These are phyloP conservation scores for Drosophila triauraria DNA, from an alignment of 1,140 invertebrate species.

Conservation along the genomic window DNA sequence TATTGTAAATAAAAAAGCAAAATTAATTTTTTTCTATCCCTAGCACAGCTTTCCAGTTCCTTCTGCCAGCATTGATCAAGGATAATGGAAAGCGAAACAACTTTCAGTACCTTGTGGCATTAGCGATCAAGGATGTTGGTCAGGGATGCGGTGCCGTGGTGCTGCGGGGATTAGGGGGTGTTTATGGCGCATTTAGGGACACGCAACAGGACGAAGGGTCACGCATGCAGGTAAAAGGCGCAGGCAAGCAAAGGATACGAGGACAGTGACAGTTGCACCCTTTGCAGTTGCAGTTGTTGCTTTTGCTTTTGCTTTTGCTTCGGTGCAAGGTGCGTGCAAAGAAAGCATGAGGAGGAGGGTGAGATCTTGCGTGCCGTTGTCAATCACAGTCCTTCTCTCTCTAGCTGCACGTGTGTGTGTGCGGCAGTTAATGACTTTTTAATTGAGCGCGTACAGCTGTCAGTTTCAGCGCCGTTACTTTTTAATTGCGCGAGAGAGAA, in stretches of 20 bases:
- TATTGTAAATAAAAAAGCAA: neutral
- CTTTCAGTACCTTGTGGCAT: neutral
- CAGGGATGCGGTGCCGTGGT: neutral
- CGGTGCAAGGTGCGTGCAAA: conserved; percentile 37
- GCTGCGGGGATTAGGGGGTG: conserved; percentile 12
- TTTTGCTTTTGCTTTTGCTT: neutral
- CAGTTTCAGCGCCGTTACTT: conserved; percentile 74
- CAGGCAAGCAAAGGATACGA: neutral
- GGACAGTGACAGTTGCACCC: conserved; percentile 28
- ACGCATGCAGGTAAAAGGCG: conserved; percentile 10
- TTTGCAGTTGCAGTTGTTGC: conserved; percentile 16
- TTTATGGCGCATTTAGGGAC: conserved; percentile 72
- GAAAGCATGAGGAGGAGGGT: conserved; percentile 52
- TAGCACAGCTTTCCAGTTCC: too few species aligned
- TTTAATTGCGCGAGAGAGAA: conserved; percentile 48
- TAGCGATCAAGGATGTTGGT: neutral
- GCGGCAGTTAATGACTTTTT: conserved; percentile 77
- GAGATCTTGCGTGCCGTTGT: conserved; percentile 68
- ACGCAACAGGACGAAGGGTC: conserved; percentile 46
- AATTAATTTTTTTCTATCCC: too few species aligned
- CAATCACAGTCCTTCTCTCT: conserved; percentile 66
- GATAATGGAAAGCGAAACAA: neutral
- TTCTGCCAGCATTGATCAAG: neutral
- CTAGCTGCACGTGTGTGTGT: conserved; percentile 6
- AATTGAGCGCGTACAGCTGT: conserved; percentile 80